These are phyloP conservation scores for Grantiella picta DNA, from an alignment of 2,113 vertebrate genomes.

Conservation along the genomic window DNA sequence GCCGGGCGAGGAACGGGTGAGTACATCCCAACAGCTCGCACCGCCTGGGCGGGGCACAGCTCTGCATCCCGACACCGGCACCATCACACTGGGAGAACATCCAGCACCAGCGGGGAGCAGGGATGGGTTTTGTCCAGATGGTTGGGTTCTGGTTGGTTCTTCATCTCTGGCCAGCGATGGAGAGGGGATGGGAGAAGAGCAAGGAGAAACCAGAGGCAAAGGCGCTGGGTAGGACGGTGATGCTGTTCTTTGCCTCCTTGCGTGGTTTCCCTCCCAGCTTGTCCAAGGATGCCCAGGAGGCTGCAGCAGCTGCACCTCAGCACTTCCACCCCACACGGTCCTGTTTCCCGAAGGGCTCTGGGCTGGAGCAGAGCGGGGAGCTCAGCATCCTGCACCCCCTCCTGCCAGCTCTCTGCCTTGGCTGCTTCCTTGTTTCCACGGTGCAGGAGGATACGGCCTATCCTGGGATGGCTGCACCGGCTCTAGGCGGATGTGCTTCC, in stretches of 20 bases:
- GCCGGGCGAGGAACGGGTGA: not conserved
- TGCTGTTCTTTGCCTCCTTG: not conserved
- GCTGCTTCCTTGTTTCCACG: not conserved
- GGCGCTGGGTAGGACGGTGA: accelerated
- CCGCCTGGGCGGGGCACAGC: not conserved
- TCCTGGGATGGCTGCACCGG: not conserved
- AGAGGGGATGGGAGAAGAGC: not conserved
- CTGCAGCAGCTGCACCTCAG: constrained; percentile 55
- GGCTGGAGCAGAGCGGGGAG: not conserved
- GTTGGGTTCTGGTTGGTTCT: not conserved
- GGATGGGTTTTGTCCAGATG: not conserved
- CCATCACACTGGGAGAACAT: not conserved
- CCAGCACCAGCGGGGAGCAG: not conserved
- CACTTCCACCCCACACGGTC: not conserved
- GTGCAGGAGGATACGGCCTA: not conserved
- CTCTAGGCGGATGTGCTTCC: not conserved
- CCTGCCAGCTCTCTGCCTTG: not conserved
- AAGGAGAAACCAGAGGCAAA: constrained; percentile 20
- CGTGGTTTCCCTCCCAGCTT: constrained; percentile 10
- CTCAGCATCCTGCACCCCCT: not conserved
- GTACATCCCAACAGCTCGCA: not conserved
- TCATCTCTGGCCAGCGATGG: not conserved
- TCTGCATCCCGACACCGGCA: not conserved
- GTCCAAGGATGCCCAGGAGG: constrained; percentile 45
- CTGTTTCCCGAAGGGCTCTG: not conserved